Base-by-base conservation (phyloP, 2,888 invertebrate genomes). In the Tortricodes alternella region DNA sequence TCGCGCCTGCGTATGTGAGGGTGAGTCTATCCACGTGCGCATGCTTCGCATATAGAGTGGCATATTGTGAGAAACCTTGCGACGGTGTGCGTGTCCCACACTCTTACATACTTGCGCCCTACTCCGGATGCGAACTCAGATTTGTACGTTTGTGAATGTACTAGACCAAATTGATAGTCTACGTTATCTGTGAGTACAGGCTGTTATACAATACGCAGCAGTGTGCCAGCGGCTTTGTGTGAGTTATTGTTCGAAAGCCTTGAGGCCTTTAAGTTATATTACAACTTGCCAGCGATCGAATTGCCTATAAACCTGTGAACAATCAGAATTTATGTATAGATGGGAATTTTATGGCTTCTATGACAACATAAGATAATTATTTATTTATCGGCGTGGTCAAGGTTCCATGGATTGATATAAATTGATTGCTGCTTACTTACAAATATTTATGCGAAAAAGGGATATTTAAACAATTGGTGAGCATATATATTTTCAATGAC, bases 111-210 rank as follows among this genome's bases (percentile, higher is more conserved):
- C 66, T 63, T 58, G 63, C 78, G 83, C 85, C 85, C 85, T 83
- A 81, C 84, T 89, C 87, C 86, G 89, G 89, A 90, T 89, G 85
- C 80, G 76, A 83, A 74, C 83, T 78, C 84, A 85, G 86, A 86
- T 85, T 88, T 81, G 80, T 81, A 76, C 68, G 80, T 71, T 73
- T 81, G 83, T 82, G 85, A 85, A 84, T 82, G 78, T 80, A 71
- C 85, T 88, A 86, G 82, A 82, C 86, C 74, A 78, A 84, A 85
- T 81, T 83, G 82, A 87, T 85, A 85, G 77, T 75, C 72, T 73
- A 72, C 78, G 76, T 80, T 85, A 83, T 83, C 83, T 83, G 44
- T 50, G 44, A 44, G 50, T 23, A 66, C 61, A 52, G 27, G 53
- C 60, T 27, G 68, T 66, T 71, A 67, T 67, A 73, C 70, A 73